phyloP scores from a whole-genome alignment of 2,113 vertebrate species.

The Strigops habroptila region DNA sequence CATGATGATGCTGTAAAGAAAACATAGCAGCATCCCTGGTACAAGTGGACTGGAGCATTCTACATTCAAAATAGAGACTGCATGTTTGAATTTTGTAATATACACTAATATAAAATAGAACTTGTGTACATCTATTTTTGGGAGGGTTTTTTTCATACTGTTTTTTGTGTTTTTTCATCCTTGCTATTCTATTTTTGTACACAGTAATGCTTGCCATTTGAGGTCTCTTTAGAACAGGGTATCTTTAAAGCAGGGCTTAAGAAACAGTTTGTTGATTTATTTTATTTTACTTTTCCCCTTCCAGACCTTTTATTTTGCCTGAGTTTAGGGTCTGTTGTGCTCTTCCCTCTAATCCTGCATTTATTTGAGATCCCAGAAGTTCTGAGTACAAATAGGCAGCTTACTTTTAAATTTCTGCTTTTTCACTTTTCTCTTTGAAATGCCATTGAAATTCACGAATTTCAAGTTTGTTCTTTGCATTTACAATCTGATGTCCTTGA shows the following conservation, averaged over 20 bases:
- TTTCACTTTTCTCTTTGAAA: conserved; percentile 17
- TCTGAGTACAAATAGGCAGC: conserved; percentile 17
- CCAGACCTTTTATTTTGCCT: neutral
- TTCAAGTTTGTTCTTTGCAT: neutral
- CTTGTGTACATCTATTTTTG: conserved; percentile 72
- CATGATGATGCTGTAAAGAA: conserved; percentile 78
- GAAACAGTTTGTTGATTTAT: neutral
- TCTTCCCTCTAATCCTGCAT: neutral
- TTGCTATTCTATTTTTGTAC: conserved; percentile 73
- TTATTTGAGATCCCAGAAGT: conserved; percentile 21
- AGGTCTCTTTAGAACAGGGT: conserved; percentile 70
- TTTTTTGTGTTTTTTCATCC: conserved; percentile 69
- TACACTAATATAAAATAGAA: conserved; percentile 70
- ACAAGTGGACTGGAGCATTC: conserved; percentile 13
- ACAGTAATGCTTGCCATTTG: conserved; percentile 59
- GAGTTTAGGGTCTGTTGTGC: conserved; percentile 1
- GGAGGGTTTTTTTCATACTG: conserved; percentile 67
- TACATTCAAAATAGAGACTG: conserved; percentile 58
- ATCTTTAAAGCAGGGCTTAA: conserved; percentile 66
- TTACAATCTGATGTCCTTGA: neutral
- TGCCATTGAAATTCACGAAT: neutral
- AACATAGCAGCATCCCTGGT: conserved; percentile 79
- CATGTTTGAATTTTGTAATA: conserved; percentile 71
- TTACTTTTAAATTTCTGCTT: conserved; percentile 9
- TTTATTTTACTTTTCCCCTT: neutral